These are phyloP conservation scores for Eupithecia vulgata DNA, from an alignment of 2,888 invertebrate species.

Conservation along the genomic window DNA sequence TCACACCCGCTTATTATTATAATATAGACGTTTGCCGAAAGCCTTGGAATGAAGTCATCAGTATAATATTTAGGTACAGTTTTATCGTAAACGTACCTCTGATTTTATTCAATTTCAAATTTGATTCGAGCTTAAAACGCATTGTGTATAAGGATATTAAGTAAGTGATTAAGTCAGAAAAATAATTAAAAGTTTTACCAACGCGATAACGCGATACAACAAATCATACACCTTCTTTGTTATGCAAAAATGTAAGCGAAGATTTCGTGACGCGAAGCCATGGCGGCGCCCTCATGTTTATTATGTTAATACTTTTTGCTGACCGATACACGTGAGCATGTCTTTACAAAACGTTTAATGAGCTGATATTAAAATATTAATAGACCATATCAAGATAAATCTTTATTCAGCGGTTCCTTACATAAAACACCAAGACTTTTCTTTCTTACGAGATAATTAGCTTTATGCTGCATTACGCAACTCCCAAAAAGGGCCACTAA, in stretches of 20 bases:
- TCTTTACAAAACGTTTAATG: constrained; percentile 59
- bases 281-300: constrained; percentile 70
- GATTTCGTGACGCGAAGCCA: constrained; percentile 77
- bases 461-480: constrained; percentile 61
- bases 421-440: constrained; percentile 46
- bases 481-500: constrained; percentile 72
- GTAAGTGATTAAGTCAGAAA: neutral
- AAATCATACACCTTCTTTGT: constrained; percentile 72
- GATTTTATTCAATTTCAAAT: constrained; percentile 22
- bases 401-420: constrained; percentile 31
- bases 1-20: constrained; percentile 83
- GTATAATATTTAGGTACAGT: constrained; percentile 44
- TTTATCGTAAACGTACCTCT: constrained; percentile 44
- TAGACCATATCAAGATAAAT: constrained; percentile 43
- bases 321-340: constrained; percentile 60
- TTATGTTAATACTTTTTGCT: constrained; percentile 74
- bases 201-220: constrained; percentile 63
- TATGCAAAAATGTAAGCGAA: constrained; percentile 79
- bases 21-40: constrained; percentile 83
- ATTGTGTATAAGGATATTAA: neutral
- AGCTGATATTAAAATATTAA: constrained; percentile 61
- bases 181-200: neutral
- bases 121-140: constrained; percentile 5
- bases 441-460: constrained; percentile 57
- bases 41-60: constrained; percentile 81